A percentile compares a stretch with the other conserved stretches of the same genome.
Evolutionary conservation across 2,888 invertebrate species (phyloP).

Genomic region (Ormia ochracea): DNA sequence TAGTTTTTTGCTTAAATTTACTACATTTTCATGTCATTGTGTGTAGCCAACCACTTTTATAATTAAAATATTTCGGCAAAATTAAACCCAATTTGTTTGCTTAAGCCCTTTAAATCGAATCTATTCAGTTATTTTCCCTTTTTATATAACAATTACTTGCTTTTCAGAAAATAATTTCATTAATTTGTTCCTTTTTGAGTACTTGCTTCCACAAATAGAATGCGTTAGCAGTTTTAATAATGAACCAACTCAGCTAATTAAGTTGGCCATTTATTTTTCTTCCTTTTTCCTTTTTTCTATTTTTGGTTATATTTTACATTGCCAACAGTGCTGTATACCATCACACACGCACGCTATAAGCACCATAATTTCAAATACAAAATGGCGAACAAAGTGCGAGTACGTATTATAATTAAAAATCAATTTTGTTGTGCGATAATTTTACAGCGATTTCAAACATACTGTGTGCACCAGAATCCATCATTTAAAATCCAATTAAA

Average conservation of each 20-base stretch:
- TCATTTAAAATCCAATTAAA: slow-evolving; percentile 57
- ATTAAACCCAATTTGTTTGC: not conserved
- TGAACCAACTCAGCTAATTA: slow-evolving; percentile 53
- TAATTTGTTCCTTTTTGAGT: slow-evolving; percentile 13
- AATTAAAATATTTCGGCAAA: not conserved
- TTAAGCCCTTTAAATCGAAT: no score
- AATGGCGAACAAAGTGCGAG: slow-evolving; percentile 35
- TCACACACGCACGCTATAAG: not conserved
- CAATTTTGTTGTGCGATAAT: slow-evolving; percentile 36
- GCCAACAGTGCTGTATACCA: not conserved
- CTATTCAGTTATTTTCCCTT: slow-evolving; percentile 4
- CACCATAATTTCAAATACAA: slow-evolving; percentile 25
- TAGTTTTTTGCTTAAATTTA: no score
- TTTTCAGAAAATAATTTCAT: slow-evolving; percentile 16
- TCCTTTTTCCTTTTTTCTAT: not conserved
- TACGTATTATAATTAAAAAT: slow-evolving; percentile 52
- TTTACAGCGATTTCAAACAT: slow-evolving; percentile 21
- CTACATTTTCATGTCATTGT: no score
- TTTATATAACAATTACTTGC: slow-evolving; percentile 13
- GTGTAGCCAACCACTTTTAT: not conserved
- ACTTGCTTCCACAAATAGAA: slow-evolving; percentile 25
- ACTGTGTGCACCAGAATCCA: slow-evolving; percentile 30
- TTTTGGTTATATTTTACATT: no score
- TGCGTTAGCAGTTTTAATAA: slow-evolving; percentile 49
- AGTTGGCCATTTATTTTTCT: slow-evolving; percentile 35